Conservation (phyloP, 2,797 vertebrate genomes). For the Rhabdomys pumilio region DNA sequence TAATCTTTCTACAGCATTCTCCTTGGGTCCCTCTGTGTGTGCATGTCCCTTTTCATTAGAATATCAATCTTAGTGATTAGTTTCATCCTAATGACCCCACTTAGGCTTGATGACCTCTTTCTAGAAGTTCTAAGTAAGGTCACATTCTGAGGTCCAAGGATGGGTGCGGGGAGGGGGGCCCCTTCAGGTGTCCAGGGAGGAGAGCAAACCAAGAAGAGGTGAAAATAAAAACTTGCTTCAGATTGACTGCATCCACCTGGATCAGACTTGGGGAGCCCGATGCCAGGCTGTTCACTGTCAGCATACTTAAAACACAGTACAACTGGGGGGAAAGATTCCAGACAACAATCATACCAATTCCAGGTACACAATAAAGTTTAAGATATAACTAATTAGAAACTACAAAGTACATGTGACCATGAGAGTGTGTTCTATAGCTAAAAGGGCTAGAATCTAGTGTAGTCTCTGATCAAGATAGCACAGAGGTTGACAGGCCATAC, state of each 20-base stretch:
- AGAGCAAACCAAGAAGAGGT: neutral
- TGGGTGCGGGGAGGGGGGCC: fast-evolving
- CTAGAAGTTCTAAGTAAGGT: neutral
- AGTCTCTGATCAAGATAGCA: neutral
- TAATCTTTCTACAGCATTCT: fast-evolving
- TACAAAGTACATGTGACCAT: neutral
- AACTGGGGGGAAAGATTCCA: neutral
- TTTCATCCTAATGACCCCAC: neutral
- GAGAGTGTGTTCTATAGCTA: neutral
- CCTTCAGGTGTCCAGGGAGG: neutral
- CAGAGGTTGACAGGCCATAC: neutral
- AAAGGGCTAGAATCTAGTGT: neutral
- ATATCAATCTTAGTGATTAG: neutral
- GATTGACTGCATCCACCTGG: too few relatives aligned
- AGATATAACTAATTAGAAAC: neutral
- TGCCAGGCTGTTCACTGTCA: too few relatives aligned
- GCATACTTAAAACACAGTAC: neutral
- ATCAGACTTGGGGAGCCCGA: neutral
- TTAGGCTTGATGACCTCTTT: neutral
- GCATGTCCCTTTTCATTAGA: neutral
- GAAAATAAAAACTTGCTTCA: neutral
- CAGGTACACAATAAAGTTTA: neutral
- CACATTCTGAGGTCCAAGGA: neutral
- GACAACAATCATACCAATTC: neutral
- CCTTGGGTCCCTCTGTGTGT: neutral